Conservation (phyloP, 2,113 vertebrate species). For the Oostethus manadensis region DNA sequence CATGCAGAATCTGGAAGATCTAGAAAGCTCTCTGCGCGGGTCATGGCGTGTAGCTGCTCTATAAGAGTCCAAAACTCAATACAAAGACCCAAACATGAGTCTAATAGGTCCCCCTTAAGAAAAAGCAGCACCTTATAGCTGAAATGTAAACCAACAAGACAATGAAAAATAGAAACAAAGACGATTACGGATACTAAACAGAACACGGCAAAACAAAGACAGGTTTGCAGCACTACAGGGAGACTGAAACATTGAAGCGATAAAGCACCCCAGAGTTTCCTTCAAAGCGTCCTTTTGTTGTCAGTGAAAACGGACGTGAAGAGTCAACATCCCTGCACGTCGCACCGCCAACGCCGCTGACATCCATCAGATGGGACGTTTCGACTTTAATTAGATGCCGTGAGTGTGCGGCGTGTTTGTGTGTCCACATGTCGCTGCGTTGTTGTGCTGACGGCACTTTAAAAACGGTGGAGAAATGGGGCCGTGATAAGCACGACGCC, state of each 20-base stretch:
- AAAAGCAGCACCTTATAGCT: too few species aligned
- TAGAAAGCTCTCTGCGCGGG: too few species aligned
- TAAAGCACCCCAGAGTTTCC: constrained; percentile 8
- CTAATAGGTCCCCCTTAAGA: too few species aligned
- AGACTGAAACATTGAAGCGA: constrained; percentile 4
- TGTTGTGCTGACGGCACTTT: constrained; percentile 41
- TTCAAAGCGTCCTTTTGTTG: constrained; percentile 15
- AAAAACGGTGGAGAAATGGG: constrained; percentile 27
- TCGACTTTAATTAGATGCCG: constrained; percentile 37
- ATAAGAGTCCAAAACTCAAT: too few species aligned
- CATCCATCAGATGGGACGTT: constrained; percentile 24
- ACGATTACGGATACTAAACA: neutral
- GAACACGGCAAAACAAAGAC: neutral
- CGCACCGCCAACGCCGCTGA: constrained; percentile 15
- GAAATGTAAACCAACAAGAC: too few species aligned
- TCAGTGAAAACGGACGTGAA: constrained; percentile 13
- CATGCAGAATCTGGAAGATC: too few species aligned
- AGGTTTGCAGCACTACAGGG: constrained; percentile 5
- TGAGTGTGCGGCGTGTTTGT: constrained; percentile 45
- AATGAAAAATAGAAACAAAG: neutral
- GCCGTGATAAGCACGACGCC: constrained; percentile 30
- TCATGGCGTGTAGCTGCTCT: too few species aligned
- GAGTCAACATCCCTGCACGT: constrained; percentile 6
- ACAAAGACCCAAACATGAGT: too few species aligned
- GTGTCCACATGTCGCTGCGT: constrained; percentile 55